phyloP scores from a whole-genome alignment of 64 coral and sea anemone genomes.

The Hydrozoanthus tunicans region DNA sequence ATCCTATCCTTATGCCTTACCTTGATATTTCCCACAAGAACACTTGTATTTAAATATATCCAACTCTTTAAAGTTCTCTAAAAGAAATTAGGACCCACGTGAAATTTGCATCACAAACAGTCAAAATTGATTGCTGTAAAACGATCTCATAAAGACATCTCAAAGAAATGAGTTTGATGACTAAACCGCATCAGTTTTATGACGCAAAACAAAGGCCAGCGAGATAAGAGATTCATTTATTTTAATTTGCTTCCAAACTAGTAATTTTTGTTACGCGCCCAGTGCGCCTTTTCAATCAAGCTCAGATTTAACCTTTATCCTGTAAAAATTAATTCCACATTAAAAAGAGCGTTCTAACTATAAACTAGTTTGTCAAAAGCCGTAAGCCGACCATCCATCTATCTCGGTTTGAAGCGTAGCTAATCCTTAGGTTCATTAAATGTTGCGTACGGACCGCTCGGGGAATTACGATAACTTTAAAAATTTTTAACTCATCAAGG shows the following conservation, averaged over 20 bases:
- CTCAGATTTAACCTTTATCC: neutral
- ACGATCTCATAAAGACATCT: neutral
- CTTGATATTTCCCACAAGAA: neutral
- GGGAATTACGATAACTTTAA: too few relatives aligned
- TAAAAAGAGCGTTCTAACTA: too few relatives aligned
- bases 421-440: too few relatives aligned
- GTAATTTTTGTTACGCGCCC: neutral
- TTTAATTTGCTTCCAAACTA: constrained; percentile 30
- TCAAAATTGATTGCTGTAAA: constrained; percentile 18
- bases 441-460: too few relatives aligned
- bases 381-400: too few relatives aligned
- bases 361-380: too few relatives aligned
- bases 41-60: neutral
- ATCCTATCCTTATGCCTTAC: neutral
- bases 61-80: neutral
- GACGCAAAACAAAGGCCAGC: too few relatives aligned
- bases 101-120: constrained; percentile 31
- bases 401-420: too few relatives aligned
- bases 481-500: too few relatives aligned
- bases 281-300: neutral
- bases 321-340: too few relatives aligned
- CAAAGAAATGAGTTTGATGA: neutral
- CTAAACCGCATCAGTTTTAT: neutral
- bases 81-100: neutral
- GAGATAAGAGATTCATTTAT: neutral